These are phyloP conservation scores for Austrolebias charrua DNA, from an alignment of 2,797 vertebrate species.

Conservation along the genomic window DNA sequence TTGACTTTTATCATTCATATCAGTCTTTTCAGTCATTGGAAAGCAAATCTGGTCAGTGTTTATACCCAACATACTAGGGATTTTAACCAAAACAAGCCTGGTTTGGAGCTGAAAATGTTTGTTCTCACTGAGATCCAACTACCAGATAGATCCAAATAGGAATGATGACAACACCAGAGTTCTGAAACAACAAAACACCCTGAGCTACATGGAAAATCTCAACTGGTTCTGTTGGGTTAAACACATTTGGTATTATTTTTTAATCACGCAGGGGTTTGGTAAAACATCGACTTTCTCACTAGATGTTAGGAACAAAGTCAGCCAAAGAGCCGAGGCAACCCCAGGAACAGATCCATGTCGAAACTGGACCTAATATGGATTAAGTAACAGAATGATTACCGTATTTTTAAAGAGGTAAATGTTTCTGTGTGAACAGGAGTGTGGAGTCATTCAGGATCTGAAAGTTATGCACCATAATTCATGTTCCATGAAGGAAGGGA, in stretches of 20 bases:
- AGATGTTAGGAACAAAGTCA: neutral
- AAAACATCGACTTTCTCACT: neutral
- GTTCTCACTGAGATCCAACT: neutral
- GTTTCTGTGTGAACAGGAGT: neutral
- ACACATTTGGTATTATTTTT: too few species aligned
- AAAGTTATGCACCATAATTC: too few species aligned
- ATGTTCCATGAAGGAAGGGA: too few species aligned
- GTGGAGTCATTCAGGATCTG: neutral
- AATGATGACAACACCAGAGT: neutral
- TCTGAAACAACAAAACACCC: neutral
- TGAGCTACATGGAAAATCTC: neutral
- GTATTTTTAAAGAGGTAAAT: neutral
- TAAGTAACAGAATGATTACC: neutral
- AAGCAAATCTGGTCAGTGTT: neutral
- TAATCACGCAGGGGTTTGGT: too few species aligned
- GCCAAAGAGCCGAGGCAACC: neutral
- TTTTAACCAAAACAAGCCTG: neutral
- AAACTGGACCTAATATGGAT: too few species aligned
- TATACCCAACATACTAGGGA: neutral
- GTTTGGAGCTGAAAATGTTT: constrained; percentile 5
- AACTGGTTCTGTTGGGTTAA: neutral
- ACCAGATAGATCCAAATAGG: neutral
- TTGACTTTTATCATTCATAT: neutral
- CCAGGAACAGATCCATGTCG: neutral
- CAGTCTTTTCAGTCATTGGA: neutral